Evolutionary conservation across 2,888 invertebrate genomes (phyloP).

Genomic region (Drosophila borborema): DNA sequence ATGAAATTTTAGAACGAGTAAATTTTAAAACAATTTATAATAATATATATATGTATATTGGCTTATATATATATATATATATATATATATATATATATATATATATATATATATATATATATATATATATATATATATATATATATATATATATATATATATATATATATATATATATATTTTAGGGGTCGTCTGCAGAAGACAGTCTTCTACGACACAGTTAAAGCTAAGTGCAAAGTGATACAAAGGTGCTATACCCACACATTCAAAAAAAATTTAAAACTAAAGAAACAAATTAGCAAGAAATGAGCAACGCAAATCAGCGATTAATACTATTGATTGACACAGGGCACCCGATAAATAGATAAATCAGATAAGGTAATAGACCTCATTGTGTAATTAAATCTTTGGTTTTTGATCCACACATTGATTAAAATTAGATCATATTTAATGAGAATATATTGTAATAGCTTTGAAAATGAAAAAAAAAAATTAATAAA

Average conservation of each 20-base stretch:
- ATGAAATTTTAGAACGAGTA: conserved; percentile 87
- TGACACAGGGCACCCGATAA: conserved; percentile 36
- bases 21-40: conserved; percentile 23
- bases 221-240: conserved; percentile 78
- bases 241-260: conserved; percentile 83
- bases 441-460: conserved; percentile 37
- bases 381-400: conserved; percentile 57
- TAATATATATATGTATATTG: not conserved
- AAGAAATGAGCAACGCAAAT: conserved; percentile 35
- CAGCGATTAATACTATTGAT: conserved; percentile 31
- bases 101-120: conserved; percentile 16
- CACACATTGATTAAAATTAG: conserved; percentile 34
- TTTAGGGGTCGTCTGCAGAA: conserved; percentile 59
- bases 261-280: conserved; percentile 35
- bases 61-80: not conserved
- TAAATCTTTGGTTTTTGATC: conserved; percentile 68
- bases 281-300: not conserved
- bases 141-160: not conserved
- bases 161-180: conserved; percentile 14
- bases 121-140: not conserved
- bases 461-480: conserved; percentile 38
- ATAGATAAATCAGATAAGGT: conserved; percentile 24
- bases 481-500: conserved; percentile 47
- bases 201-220: conserved; percentile 64
- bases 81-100: conserved; percentile 22